A percentile compares a stretch with the other conserved stretches of the same genome.
These are phyloP conservation scores for Microctenopoma stevenorrisi DNA, from an alignment of 2,797 vertebrate species.

Conservation along the genomic window DNA sequence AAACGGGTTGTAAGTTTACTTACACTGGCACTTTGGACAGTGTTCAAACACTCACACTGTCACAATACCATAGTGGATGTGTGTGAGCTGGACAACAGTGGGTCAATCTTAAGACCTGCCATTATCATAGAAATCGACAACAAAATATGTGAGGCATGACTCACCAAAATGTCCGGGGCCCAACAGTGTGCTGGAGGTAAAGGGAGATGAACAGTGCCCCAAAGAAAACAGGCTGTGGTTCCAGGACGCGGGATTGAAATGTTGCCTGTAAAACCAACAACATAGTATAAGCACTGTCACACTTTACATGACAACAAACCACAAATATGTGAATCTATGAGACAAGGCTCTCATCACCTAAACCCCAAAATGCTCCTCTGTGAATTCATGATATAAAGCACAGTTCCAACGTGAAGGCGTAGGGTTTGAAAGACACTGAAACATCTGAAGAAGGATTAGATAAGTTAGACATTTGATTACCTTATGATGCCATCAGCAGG, in stretches of 20 bases:
- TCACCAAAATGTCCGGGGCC: constrained; percentile 90
- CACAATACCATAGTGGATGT: too few species aligned
- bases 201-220: constrained; percentile 76
- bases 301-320: neutral
- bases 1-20: too few species aligned
- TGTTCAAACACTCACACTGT: too few species aligned
- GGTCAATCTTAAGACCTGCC: too few species aligned
- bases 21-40: too few species aligned
- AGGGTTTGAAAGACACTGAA: neutral
- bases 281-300: neutral
- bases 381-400: neutral
- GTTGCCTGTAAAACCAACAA: constrained; percentile 52
- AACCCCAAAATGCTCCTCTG: neutral
- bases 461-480: constrained; percentile 69
- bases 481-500: constrained; percentile 71
- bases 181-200: constrained; percentile 79
- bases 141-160: constrained; percentile 38
- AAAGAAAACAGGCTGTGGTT: constrained; percentile 74
- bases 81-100: too few species aligned
- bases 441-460: neutral
- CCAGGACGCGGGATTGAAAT: constrained; percentile 59
- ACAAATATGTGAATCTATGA: neutral
- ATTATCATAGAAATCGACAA: too few species aligned
- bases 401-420: neutral
- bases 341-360: neutral